Base-by-base conservation (phyloP, 2,888 invertebrate genomes). In the Leptinotarsa tumamoca region DNA sequence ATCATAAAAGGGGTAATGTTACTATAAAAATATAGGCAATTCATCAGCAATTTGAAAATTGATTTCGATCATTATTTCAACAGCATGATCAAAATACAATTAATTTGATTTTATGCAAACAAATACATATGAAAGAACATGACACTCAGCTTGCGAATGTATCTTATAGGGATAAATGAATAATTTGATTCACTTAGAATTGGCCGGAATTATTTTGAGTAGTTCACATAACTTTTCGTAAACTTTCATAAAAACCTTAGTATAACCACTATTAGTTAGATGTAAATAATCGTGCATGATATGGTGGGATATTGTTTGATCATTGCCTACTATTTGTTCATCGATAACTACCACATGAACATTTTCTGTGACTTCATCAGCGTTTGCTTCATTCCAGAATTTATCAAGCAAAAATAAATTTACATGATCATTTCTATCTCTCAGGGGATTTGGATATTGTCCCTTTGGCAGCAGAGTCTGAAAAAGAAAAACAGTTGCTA, bases 251-350 rank as follows among this genome's bases (percentile, higher is more conserved):
- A 92, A 92, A 18, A 90, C 90, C 86, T 92, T 92, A 74, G 89
- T 88, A 85, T 94, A 94, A 1, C 93, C 94, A 54, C 89, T 87
- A 80, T 91, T 90, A 2, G 93, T 93, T 50, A 93, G 87, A 86
- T 94, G 94, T 15, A 93, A 88, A 85, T 93, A 94, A 86, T 94
- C 94, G 84, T 92, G 91, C 92, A 94, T 91, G 82, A 94, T 91
- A 75, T 90, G 90, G 81, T 91, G 92, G 69, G 91, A 91, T 74
- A 94, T 92, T 4, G 89, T 89, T 21, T 92, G 90, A 84, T 90
- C 90, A 27, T 89, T 87, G 81, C 90, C 90, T 0, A 89, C 84
- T 13, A 89, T 86, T 74, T 88, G 84, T 18, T 88, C 87, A 74
- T 89, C 86, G 27, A 89, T 87, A 21, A 83, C 84, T 4, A 89